A percentile compares a stretch with the other conserved stretches of the same genome.
phyloP scores from a whole-genome alignment of 2,797 vertebrate species.

The Chiroxiphia lanceolata region DNA sequence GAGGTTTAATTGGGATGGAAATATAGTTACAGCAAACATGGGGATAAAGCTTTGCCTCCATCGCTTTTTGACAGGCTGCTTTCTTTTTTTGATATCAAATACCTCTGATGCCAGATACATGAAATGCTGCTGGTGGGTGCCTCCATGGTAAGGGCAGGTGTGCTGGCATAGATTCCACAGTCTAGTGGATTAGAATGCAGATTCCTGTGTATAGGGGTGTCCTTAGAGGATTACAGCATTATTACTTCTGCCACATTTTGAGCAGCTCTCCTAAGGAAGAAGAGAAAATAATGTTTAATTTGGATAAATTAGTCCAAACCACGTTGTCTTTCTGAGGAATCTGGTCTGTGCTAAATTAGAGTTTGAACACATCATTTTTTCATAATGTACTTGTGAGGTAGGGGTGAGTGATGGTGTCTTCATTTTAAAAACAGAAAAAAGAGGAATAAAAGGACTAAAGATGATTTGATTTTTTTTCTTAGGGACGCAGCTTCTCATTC shows the following conservation, averaged over 20 bases:
- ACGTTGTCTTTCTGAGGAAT: background rate
- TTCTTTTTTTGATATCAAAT: background rate
- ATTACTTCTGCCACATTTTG: background rate
- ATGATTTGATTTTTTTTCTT: background rate
- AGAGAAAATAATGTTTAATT: background rate
- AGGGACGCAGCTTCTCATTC: background rate
- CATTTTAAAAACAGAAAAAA: background rate
- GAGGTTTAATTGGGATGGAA: slow-evolving; percentile 20
- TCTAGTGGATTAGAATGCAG: background rate
- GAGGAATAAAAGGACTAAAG: background rate
- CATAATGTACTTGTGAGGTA: background rate
- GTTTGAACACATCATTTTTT: background rate
- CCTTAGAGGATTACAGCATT: background rate
- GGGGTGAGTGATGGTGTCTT: background rate
- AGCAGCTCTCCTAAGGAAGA: background rate
- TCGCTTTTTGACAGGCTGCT: background rate
- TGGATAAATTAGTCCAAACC: background rate
- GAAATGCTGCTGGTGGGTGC: background rate
- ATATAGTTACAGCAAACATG: background rate
- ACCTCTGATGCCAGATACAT: background rate
- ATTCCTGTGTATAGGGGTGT: background rate
- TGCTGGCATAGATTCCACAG: background rate
- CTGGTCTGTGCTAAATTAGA: background rate
- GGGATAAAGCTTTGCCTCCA: background rate
- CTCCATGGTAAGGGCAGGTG: background rate